Evolutionary conservation across 2,113 vertebrate species (phyloP).

Genomic region (Hiodon tergisus): DNA sequence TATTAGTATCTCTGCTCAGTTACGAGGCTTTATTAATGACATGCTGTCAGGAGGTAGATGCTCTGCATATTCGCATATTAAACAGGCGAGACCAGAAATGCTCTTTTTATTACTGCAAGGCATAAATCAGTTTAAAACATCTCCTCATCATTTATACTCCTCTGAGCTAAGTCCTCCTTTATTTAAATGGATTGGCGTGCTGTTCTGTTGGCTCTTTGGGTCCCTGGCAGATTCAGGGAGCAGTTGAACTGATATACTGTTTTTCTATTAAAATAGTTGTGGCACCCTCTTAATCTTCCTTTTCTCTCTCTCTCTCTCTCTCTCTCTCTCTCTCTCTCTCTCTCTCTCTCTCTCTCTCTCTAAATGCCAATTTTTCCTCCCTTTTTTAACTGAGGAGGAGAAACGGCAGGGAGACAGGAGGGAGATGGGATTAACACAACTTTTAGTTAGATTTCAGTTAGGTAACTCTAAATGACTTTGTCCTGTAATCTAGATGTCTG

Average conservation of each 20-base stretch:
- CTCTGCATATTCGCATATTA: slow-evolving; percentile 99
- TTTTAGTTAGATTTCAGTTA: slow-evolving; percentile 30
- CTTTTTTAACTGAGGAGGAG: background rate
- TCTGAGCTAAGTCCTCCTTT: slow-evolving; percentile 86
- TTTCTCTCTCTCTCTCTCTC: background rate
- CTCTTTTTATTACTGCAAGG: slow-evolving; percentile 92
- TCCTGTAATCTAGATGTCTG: too few relatives aligned
- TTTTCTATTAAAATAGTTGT: slow-evolving; percentile 33
- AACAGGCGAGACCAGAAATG: slow-evolving; percentile 89
- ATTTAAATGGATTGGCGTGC: slow-evolving; percentile 86
- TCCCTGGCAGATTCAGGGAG: slow-evolving; percentile 56
- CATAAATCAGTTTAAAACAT: slow-evolving; percentile 99
- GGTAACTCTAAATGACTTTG: background rate
- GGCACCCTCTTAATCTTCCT: slow-evolving; percentile 8
- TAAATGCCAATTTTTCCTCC: too few relatives aligned
- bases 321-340: slow-evolving; percentile 7
- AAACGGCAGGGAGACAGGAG: background rate
- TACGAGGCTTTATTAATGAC: slow-evolving; percentile 96
- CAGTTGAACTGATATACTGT: slow-evolving; percentile 32
- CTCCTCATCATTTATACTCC: slow-evolving; percentile 86
- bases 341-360: slow-evolving; percentile 22
- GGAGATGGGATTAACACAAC: background rate
- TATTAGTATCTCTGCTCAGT: slow-evolving; percentile 85
- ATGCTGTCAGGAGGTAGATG: slow-evolving; percentile 93
- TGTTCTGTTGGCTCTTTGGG: slow-evolving; percentile 79